Evolutionary conservation across 2,888 invertebrate species (phyloP).

Genomic region (Euzophera pinguis): DNA sequence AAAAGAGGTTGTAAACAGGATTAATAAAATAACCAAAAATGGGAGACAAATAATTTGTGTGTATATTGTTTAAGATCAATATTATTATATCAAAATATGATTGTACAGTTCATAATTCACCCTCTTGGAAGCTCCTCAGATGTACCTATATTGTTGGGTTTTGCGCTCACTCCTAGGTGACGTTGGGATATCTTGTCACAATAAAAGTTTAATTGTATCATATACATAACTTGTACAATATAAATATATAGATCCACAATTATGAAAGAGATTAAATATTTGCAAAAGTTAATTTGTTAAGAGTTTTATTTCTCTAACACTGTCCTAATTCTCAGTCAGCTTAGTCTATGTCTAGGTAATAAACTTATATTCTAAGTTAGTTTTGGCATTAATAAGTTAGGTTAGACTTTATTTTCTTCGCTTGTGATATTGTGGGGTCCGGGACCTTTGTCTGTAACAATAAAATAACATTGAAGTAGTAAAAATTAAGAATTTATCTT

Average conservation of each 20-base stretch:
- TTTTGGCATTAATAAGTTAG: conserved; percentile 35
- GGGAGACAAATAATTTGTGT: conserved; percentile 77
- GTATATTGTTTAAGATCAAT: conserved; percentile 72
- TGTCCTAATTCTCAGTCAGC: conserved; percentile 43
- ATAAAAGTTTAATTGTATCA: conserved; percentile 70
- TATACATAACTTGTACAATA: conserved; percentile 75
- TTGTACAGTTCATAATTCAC: conserved; percentile 67
- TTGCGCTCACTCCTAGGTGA: conserved; percentile 51
- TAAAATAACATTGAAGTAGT: conserved; percentile 1
- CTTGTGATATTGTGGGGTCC: conserved; percentile 79
- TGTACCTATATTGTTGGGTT: conserved; percentile 56
- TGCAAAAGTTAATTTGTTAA: conserved; percentile 74
- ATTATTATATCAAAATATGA: conserved; percentile 57
- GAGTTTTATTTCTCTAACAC: conserved; percentile 54
- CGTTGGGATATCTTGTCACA: conserved; percentile 54
- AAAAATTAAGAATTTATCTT: too few species aligned
- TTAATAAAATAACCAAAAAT: conserved; percentile 57
- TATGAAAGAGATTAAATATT: conserved; percentile 81
- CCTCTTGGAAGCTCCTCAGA: conserved; percentile 54
- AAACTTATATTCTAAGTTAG: conserved; percentile 35
- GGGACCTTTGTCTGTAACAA: conserved; percentile 72
- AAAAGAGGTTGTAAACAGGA: conserved; percentile 74
- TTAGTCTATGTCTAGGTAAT: conserved; percentile 36
- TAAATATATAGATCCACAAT: conserved; percentile 81
- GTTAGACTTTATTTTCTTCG: conserved; percentile 33